A percentile compares a stretch with the other conserved stretches of the same genome.
Conservation (phyloP, 2,888 invertebrate genomes). For the Sepiola atlantica region DNA sequence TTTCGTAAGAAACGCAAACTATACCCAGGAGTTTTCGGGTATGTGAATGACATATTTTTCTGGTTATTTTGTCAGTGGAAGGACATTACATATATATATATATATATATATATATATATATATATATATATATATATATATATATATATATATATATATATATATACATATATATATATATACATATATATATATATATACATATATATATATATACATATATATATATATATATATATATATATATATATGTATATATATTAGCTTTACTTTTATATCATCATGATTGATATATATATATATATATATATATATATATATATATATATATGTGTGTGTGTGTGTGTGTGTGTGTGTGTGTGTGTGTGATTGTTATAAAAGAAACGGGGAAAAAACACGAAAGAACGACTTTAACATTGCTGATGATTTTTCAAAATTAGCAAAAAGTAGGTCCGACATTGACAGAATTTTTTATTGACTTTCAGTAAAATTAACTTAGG, state of each 20-base stretch:
- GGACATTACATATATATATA: neutral
- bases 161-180: neutral
- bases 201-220: neutral
- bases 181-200: neutral
- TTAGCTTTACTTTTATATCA: too few species aligned
- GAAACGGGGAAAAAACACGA: neutral
- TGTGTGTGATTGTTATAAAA: neutral
- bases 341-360: neutral
- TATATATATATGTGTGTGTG: neutral
- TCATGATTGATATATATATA: too few species aligned
- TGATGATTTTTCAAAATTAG: neutral
- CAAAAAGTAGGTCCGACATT: too few species aligned
- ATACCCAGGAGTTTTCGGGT: too few species aligned
- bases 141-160: too few species aligned
- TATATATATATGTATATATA: neutral
- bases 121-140: neutral
- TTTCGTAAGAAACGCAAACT: too few species aligned
- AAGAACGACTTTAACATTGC: neutral
- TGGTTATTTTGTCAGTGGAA: neutral
- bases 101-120: neutral
- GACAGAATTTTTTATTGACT: too few species aligned
- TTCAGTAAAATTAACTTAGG: too few species aligned
- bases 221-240: slow-evolving; percentile 32
- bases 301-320: neutral
- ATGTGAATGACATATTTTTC: neutral